Evolutionary conservation across 2,113 vertebrate species (phyloP).

Genomic region (Felis catus): F.catus_Fca126_mat1.0 CM031421.1:101723501-101724000

Average conservation of each 20-base stretch:
- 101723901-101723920: background rate
- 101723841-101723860: background rate
- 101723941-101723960: background rate
- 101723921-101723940: background rate
- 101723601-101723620: background rate
- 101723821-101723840: background rate
- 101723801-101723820: background rate
- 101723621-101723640: background rate
- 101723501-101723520: background rate
- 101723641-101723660: background rate
- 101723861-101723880: background rate
- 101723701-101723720: background rate
- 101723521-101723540: background rate
- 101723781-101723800: background rate
- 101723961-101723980: background rate
- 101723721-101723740: background rate
- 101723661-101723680: background rate
- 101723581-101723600: background rate
- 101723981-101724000: background rate
- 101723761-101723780: background rate
- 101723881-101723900: background rate
- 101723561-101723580: background rate
- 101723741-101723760: background rate
- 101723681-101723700: background rate
- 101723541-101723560: background rate